These are phyloP conservation scores for Eubucco bourcierii DNA, from an alignment of 2,113 vertebrate species.

Conservation along the genomic window DNA sequence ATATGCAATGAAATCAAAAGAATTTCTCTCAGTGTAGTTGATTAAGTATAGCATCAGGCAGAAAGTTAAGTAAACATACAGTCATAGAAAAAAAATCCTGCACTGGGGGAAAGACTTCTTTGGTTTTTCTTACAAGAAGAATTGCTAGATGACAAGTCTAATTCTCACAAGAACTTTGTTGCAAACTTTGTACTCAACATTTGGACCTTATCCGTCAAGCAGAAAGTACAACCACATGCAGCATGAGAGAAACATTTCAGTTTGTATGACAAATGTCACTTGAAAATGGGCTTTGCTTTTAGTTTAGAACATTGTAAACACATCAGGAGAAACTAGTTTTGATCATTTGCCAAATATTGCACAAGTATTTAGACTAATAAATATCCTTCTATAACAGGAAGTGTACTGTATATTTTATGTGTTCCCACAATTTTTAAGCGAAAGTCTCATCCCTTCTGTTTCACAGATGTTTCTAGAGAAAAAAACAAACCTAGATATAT, in stretches of 20 bases:
- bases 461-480: conserved; percentile 48
- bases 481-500: neutral
- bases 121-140: neutral
- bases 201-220: conserved; percentile 33
- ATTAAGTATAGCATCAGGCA: conserved; percentile 60
- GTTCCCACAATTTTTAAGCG: conserved; percentile 63
- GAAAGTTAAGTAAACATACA: conserved; percentile 69
- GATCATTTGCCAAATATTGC: conserved; percentile 66
- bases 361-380: conserved; percentile 68
- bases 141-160: neutral
- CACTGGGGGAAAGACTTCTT: conserved; percentile 1
- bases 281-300: conserved; percentile 52
- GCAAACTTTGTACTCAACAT: neutral
- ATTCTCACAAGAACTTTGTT: conserved; percentile 31
- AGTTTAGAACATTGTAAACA: conserved; percentile 59
- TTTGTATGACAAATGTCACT: conserved; percentile 46
- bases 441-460: conserved; percentile 49
- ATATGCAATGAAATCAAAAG: conserved; percentile 64
- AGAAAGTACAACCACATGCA: conserved; percentile 28
- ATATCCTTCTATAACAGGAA: conserved; percentile 62
- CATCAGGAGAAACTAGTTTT: conserved; percentile 42
- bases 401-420: conserved; percentile 57
- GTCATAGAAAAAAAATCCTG: conserved; percentile 38
- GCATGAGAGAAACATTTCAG: conserved; percentile 22
- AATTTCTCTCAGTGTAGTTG: conserved; percentile 62